Percentiles rank a stretch among this genome's conserved stretches.
Evolutionary conservation across 2,797 vertebrate species (phyloP).

Genomic region (Pygocentrus nattereri): DNA sequence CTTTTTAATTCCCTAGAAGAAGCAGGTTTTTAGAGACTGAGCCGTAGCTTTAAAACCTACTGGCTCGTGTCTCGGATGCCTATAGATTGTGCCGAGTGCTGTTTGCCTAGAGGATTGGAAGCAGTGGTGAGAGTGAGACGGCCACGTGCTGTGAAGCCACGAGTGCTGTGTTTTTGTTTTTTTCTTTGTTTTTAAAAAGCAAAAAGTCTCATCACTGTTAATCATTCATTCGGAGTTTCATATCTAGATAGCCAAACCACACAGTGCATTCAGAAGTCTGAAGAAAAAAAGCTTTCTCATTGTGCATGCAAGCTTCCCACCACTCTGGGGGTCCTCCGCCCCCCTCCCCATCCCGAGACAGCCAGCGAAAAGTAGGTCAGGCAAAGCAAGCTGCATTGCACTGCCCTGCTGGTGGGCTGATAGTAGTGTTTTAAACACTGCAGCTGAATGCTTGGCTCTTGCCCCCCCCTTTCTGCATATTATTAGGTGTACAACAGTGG

Average conservation of each 20-base stretch:
- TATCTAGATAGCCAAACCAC: conserved; percentile 14
- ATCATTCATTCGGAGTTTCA: background rate
- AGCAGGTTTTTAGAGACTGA: conserved; percentile 4
- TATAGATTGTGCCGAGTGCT: conserved; percentile 27
- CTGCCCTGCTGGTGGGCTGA: conserved; percentile 58
- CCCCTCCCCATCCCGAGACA: conserved; percentile 59
- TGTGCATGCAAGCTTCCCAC: conserved; percentile 66
- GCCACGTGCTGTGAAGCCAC: background rate
- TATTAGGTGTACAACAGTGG: background rate
- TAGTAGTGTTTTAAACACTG: conserved; percentile 33
- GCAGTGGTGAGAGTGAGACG: background rate
- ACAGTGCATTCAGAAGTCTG: conserved; percentile 32
- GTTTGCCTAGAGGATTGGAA: conserved; percentile 27
- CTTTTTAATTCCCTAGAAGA: background rate
- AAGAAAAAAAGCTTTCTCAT: conserved; percentile 52
- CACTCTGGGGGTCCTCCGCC: conserved; percentile 66
- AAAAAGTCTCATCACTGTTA: background rate
- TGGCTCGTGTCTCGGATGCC: background rate
- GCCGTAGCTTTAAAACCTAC: conserved; percentile 27
- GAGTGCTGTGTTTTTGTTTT: background rate
- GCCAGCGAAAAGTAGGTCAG: conserved; percentile 80
- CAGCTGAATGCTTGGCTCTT: background rate
- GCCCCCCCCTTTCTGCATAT: background rate
- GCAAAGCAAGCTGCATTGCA: conserved; percentile 70
- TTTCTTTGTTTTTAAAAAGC: no score